These are phyloP conservation scores for Ciona savignyi DNA, from an alignment of 23 tunicate species.

Conservation along the genomic window DNA sequence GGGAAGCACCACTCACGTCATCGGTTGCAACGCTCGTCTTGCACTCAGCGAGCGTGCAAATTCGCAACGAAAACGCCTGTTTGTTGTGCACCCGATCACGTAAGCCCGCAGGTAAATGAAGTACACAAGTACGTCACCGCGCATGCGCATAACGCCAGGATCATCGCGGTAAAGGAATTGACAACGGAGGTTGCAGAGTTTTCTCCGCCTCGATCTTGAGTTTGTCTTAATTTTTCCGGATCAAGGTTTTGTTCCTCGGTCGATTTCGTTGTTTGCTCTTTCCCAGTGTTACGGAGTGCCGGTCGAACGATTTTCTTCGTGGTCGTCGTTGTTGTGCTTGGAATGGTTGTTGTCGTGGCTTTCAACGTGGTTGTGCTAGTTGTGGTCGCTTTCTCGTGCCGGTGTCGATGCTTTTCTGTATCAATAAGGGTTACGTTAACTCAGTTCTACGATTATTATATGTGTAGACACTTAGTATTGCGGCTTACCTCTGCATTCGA, in stretches of 20 bases:
- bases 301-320: background rate
- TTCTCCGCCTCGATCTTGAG: background rate
- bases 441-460: background rate
- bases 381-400: background rate
- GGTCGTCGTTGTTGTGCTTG: background rate
- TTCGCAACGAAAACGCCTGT: too few species aligned
- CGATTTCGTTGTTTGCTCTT: background rate
- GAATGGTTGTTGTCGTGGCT: background rate
- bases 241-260: background rate
- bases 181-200: too few species aligned
- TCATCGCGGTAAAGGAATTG: too few species aligned
- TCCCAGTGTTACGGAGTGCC: background rate
- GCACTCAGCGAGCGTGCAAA: too few species aligned
- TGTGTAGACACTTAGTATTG: too few species aligned
- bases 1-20: too few species aligned
- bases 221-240: background rate
- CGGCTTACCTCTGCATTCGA: slow-evolving; percentile 37
- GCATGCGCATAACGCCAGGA: too few species aligned
- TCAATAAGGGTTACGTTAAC: background rate
- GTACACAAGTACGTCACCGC: too few species aligned
- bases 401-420: background rate
- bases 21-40: too few species aligned
- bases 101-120: too few species aligned
- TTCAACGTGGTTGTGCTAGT: background rate
- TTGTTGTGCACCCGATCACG: too few species aligned